phyloP scores from a whole-genome alignment of 1,140 invertebrate genomes.

The Probaryconus sp. region DNA sequence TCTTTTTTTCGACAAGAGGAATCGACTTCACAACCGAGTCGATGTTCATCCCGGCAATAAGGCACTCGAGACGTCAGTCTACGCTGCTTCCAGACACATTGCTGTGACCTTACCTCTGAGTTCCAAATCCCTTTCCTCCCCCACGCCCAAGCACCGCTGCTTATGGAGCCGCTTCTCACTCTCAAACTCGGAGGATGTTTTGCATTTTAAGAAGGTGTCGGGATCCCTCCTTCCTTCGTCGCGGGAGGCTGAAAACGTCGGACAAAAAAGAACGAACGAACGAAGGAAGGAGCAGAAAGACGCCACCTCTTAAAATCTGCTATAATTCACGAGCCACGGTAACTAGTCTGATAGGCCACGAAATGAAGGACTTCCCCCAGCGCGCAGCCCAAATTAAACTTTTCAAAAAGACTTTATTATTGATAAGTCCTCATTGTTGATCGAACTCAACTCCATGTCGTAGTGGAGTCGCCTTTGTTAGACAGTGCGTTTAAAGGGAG shows the following conservation, averaged over 20 bases:
- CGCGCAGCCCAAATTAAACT: constrained; percentile 47
- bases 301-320: constrained; percentile 64
- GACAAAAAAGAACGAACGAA: constrained; percentile 21
- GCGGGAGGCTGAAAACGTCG: constrained; percentile 25
- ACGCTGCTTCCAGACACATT: constrained; percentile 40
- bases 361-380: constrained; percentile 19
- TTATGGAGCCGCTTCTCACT: constrained; percentile 35
- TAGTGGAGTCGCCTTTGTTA: constrained; percentile 29
- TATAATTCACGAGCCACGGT: constrained; percentile 64
- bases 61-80: constrained; percentile 46
- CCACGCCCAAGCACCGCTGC: constrained; percentile 15
- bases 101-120: constrained; percentile 28
- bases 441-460: constrained; percentile 9
- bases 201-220: constrained; percentile 77
- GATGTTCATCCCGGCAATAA: constrained; percentile 68
- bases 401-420: constrained; percentile 54
- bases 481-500: background rate
- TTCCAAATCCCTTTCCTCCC: constrained; percentile 28
- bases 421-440: constrained; percentile 53
- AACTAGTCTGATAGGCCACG: constrained; percentile 28
- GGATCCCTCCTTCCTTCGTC: constrained; percentile 68
- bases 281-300: too few species aligned
- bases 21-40: constrained; percentile 56
- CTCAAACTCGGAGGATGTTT: constrained; percentile 70
- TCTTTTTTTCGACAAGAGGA: constrained; percentile 20